phyloP scores from a whole-genome alignment of 64 coral and sea anemone species.

The Montipora efflorescens region DNA sequence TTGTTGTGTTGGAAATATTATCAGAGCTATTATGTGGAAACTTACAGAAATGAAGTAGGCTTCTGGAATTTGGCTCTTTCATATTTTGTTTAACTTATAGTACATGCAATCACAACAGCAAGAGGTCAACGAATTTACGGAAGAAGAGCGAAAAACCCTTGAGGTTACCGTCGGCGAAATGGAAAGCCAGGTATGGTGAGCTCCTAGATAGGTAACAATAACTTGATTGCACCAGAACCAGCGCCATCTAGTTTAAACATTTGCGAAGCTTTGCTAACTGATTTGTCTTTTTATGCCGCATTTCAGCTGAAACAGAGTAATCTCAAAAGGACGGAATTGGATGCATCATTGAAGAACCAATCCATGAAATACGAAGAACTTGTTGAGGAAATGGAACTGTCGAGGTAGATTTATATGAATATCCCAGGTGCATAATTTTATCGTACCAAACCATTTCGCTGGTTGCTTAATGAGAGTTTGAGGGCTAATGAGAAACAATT shows the following conservation, averaged over 20 bases:
- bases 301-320: slow-evolving; percentile 47
- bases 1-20: not conserved
- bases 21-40: not conserved
- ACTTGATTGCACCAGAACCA: not conserved
- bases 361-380: slow-evolving; percentile 65
- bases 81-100: not conserved
- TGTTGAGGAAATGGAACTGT: slow-evolving; percentile 68
- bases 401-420: slow-evolving; percentile 54
- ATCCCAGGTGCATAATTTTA: too few species aligned
- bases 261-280: not conserved
- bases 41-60: too few species aligned
- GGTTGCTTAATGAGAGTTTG: not conserved
- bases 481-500: not conserved
- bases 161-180: slow-evolving; percentile 49
- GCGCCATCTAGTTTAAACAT: not conserved
- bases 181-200: slow-evolving; percentile 47
- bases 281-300: not conserved
- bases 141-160: slow-evolving; percentile 63
- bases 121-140: slow-evolving; percentile 71
- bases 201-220: not conserved
- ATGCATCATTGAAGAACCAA: slow-evolving; percentile 66
- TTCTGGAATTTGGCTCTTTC: not conserved
- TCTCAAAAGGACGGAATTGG: slow-evolving; percentile 18
- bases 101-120: slow-evolving; percentile 54
- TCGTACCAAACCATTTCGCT: too few species aligned